Evolutionary conservation across 1,140 invertebrate genomes (phyloP), one percentile per base, ranked within the genome.

Genomic region (Brevipalpus yothersi): DNA sequence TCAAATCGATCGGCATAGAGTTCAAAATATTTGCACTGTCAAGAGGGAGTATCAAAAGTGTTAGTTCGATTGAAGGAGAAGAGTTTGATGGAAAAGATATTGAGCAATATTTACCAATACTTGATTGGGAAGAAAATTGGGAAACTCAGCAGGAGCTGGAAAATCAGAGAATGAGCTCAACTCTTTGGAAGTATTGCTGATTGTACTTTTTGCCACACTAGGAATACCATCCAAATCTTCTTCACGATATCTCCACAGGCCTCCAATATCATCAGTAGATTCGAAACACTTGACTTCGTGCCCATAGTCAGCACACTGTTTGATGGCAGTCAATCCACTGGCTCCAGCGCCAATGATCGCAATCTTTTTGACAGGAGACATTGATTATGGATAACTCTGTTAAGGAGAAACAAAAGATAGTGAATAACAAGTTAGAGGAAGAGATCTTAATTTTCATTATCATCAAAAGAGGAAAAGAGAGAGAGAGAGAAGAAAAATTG

Each of bases 191-290:
- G 59, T 42, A 19, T 58, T 58, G 41, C 58, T 74, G 8, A 73
- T 64, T 21, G 65, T 66, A 1, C 63, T 60, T 10, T 59, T 57
- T 60, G 62, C 61, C 12, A 66, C 65, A 65, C 53, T 70, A 51
- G 62, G 69, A 62, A 63, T 13, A 60, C 70, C 61, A 57, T 68
- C n/a, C 10, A 66, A 63, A 12, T 67, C 65, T 8, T 72, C 66
- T 15, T 71, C 69, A 17, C 68, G 53, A 61, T 73, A 77, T 59
- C 74, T 72, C 75, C 75, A 77, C 1, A 77, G 65, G 42, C 75
- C 75, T 8, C 75, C 75, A 51, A 75, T 67, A 61, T 73, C 69
- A 53, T 63, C 51, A 40, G 68, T 70, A 58, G 66, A 68, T 62
- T 77, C 75, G 61, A 69, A 76, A 63, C 76, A 77, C 54, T 70